Evolutionary conservation across 2,888 invertebrate genomes (phyloP), one percentile per base, ranked within the genome.

Genomic region (Trachelus iudaicus): DNA sequence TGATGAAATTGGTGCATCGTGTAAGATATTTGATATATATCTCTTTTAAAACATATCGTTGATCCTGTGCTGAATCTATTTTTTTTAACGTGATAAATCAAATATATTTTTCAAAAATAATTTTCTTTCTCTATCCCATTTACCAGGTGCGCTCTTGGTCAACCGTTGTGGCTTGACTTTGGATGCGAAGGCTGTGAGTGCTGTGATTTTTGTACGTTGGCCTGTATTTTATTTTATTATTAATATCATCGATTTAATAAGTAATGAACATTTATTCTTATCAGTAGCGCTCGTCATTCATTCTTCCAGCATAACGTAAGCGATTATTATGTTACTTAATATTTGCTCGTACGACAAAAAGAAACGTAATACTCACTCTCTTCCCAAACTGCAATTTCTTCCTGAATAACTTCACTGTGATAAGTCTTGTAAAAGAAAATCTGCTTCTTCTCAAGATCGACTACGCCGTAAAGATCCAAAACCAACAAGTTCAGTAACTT

Each of bases 391-490:
- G 95, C 93, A 80, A 96, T 94, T 90, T 96, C 96, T 87, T 95
- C 95, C 86, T 96, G 96, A 31, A 95, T 93, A 12, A 96, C 92
- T 88, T 95, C 95, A 85, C 95, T 96, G 76, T 94, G 94, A 84
- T 95, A 94, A 1, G 95, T 95, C 88, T 95, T 95, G 86, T 95
- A 94, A 30, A 96, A 92, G 85, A 94, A 95, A 84, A 96, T 92
- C 33, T 95, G 92, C 85, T 94, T 93, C 80, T 93, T 94, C 31
- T 94, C 93, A 69, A 94, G 86, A 79, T 92, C 91, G 37, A 92
- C 90, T 35, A 85, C 83, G 30, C 91, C 92, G 79, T 91, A 89
- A 34, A 93, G 92, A 80, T 94, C 92, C 15, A 92, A 92, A 79
- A 94, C 93, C 3, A 95, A 89, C 85, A 94, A 94, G 6, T 92